Base-by-base conservation (phyloP, 2,113 vertebrate species). In the Sinocyclocheilus grahami region DNA sequence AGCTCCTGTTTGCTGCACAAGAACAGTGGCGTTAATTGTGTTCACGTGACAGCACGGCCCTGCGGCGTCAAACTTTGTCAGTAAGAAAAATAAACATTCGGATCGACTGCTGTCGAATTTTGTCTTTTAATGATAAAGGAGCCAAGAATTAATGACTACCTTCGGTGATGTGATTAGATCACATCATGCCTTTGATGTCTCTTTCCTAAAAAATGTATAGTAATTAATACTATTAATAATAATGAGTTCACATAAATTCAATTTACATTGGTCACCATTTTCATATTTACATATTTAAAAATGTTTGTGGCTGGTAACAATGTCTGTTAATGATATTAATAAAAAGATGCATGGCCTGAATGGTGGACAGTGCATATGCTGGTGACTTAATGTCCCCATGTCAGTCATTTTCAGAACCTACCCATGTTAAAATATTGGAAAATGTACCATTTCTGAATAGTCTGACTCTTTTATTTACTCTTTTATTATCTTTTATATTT, bases 41-140 rank as follows among this genome's bases (percentile, higher is more conserved):
- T 33, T 76, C 39, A 18, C n/a, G 51, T 84, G 72, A 85, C 85
- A 86, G 69, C 11, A 55, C 37, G 81, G 72, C 78, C 42, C 77
- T 7, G 83, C 86, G 74, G 72, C 85, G 67, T 55, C 8, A 76
- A 74, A 69, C 58, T 80, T 71, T 77, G 76, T 72, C 86, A 37
- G 42, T 16, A 39, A 62, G 5, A 48, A 81, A 84, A 60, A 39
- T 71, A 55, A 53, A 55, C 22, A 76, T 82, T 53, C 0, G 33
- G 42, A 77, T 46, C 8, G 22, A 86, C 5, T 18, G 27, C 10
- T 76, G n/a, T 4, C 14, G 16, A 81, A 65, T 65, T 22, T 42
- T 42, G 16, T 33, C 12, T 62, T 67, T 82, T 33, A 33, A 3
- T 51, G 33, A 53, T 3, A 24, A 30, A 69, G 62, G 22, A 80